Evolutionary conservation across 2,888 invertebrate genomes (phyloP), one percentile per base, ranked within the genome.

Genomic region (Trisateles emortualis): DNA sequence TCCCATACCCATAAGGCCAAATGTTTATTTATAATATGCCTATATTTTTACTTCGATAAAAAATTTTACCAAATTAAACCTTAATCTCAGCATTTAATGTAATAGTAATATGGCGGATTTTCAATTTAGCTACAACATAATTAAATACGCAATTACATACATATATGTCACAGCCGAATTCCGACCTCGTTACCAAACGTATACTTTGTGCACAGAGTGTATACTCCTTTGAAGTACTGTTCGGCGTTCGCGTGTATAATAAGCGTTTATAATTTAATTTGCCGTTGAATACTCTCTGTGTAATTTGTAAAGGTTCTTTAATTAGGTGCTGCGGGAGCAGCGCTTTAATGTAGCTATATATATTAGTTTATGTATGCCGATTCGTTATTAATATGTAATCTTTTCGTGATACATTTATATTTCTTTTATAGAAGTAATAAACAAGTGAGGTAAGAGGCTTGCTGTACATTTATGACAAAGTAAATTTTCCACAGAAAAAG

Each of bases 261-360:
- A 48, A 47, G 38, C 36, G 19, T 47, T 47, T 50, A 39, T 50
- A 43, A 50, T 53, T 47, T 24, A 40, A 62, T 64, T 47, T 55
- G 29, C 29, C n/a, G 48, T 36, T 41, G 40, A 53, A 46, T 48
- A 14, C 9, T 38, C 41, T 17, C 40, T 13, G 22, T 40, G 13
- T 38, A 16, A 44, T 52, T 52, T 43, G n/a, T 8, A 24, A 42
- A 35, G 38, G 32, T 11, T 29, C 42, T 39, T 46, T 33, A 26
- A 54, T 45, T 49, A 45, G 36, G 6, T 43, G 24, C 11, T 29
- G 17, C 19, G 39, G 13, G 19, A 38, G 29, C 17, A 42, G 26
- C 29, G 9, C 4, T 24, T 16, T 2, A 16, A 29, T 9, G 11
- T n/a, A 13, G 2, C 5, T 26, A 3, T 6, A 1, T 6, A 26